A percentile compares a stretch with the other conserved stretches of the same genome.
phyloP scores from a whole-genome alignment of 2,888 invertebrate species.

The Netelia fuscicornis region DNA sequence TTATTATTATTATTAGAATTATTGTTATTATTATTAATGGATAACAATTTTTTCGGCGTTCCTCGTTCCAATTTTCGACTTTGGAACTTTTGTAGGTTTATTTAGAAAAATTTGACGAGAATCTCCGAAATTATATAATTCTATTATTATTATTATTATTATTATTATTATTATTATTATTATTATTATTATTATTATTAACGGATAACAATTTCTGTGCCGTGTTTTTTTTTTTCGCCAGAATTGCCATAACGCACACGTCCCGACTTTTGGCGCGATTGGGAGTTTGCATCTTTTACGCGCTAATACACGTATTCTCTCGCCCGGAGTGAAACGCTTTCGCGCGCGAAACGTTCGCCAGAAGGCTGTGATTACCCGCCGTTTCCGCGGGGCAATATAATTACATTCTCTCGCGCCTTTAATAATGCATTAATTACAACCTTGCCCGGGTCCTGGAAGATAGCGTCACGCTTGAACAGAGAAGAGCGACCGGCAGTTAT shows the following conservation, averaged over 20 bases:
- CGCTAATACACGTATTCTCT: slow-evolving; percentile 53
- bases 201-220: background rate
- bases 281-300: slow-evolving; percentile 23
- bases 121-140: background rate
- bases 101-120: background rate
- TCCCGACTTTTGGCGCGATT: background rate
- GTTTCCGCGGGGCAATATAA: slow-evolving; percentile 74
- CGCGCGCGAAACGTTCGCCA: slow-evolving; percentile 13
- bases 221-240: background rate
- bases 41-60: background rate
- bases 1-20: background rate
- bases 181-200: slow-evolving; percentile 14
- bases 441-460: slow-evolving; percentile 56
- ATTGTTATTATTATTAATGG: too few species aligned
- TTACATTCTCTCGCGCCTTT: slow-evolving; percentile 75
- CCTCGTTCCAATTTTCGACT: slow-evolving; percentile 36
- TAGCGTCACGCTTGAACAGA: slow-evolving; percentile 52
- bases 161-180: slow-evolving; percentile 14
- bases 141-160: slow-evolving; percentile 12
- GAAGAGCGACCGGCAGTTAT: slow-evolving; percentile 70
- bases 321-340: slow-evolving; percentile 55
- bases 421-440: slow-evolving; percentile 78
- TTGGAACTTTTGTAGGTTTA: background rate
- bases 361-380: slow-evolving; percentile 71
- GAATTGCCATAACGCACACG: background rate